Conservation (phyloP, 2,888 invertebrate species). For the Pyrgus malvae region DNA sequence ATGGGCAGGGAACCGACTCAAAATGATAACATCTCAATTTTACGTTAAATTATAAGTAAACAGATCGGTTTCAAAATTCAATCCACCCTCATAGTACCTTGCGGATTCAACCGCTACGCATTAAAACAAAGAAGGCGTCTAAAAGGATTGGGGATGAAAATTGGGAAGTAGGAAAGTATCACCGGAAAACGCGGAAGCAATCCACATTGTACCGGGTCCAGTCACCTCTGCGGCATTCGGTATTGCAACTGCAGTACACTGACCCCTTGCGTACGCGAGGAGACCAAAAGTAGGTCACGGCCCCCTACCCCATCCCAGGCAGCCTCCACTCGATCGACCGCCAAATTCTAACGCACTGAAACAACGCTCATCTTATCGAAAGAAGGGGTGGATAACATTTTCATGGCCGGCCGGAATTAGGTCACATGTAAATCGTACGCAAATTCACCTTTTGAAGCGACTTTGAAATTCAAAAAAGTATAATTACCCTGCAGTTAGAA, state of each 20-base stretch:
- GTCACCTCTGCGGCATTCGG: slow-evolving; percentile 71
- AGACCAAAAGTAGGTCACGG: slow-evolving; percentile 44
- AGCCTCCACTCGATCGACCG: slow-evolving; percentile 71
- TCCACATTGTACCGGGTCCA: slow-evolving; percentile 45
- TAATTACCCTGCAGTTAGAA: background rate
- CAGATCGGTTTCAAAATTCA: slow-evolving; percentile 3
- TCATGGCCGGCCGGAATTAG: slow-evolving; percentile 4
- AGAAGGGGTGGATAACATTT: slow-evolving; percentile 12
- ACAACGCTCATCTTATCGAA: slow-evolving; percentile 34
- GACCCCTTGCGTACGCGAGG: slow-evolving; percentile 77
- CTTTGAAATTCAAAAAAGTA: background rate
- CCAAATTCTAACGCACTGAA: slow-evolving; percentile 67
- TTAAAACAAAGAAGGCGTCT: slow-evolving; percentile 24
- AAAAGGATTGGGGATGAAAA: slow-evolving; percentile 30
- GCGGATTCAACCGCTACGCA: slow-evolving; percentile 9
- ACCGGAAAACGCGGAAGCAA: slow-evolving; percentile 21
- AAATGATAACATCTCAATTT: background rate
- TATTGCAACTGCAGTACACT: slow-evolving; percentile 79
- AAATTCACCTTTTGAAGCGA: background rate
- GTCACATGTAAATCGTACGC: slow-evolving; percentile 5
- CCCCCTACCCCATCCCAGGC: slow-evolving; percentile 62
- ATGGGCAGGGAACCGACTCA: background rate
- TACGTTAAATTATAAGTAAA: background rate
- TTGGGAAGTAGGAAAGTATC: slow-evolving; percentile 24
- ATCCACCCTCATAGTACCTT: slow-evolving; percentile 7